Base-by-base conservation (phyloP, 1,140 invertebrate genomes). In the Brachionus rotundiformis region DNA sequence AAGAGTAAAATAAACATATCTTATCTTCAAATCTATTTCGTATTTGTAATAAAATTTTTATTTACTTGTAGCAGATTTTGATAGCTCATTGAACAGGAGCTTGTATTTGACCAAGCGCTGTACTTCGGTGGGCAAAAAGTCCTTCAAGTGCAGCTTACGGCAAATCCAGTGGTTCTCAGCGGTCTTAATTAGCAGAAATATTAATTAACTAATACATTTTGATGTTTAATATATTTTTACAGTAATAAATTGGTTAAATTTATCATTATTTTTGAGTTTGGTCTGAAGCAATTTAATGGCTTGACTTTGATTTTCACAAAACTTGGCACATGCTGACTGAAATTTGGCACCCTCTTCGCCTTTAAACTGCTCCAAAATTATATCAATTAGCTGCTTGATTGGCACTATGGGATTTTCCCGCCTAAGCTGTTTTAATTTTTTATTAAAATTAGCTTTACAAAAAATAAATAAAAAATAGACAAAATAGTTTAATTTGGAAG, bases 241-340 rank as follows among this genome's bases (percentile, higher is more conserved):
- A 11, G 47, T 59, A 19, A 79, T 54, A 79, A 79, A 79, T 59
- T 54, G 47, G 27, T 49, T 54, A 59, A 79, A 79, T 79, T 79
- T 79, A 5, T 79, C 76, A n/a, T 27, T 79, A 44, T 73, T 73
- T 63, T 79, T 79, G 5, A 79, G n/a, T n/a, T 79, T 79, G 8
- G 33, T 29, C n/a, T 79, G 76, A 27, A 81, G 33, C 5, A 82
- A 27, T 23, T 82, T 68, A 5, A 82, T 47, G 16, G 81, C 81
- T 33, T 68, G 41, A 25, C 54, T 47, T 39, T 73, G 65, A 75
- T 82, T 61, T 75, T 82, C 63, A 82, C 61, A 71, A 73, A 82
- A 82, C 36, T 54, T 47, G 7, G 61, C 81, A 82, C 81, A 82
- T 39, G 81, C 81, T 7, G 31, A 23, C 10, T 61, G 54, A 61